Evolutionary conservation across 2,888 invertebrate species (phyloP).

Genomic region (Luperina nickerlii): DNA sequence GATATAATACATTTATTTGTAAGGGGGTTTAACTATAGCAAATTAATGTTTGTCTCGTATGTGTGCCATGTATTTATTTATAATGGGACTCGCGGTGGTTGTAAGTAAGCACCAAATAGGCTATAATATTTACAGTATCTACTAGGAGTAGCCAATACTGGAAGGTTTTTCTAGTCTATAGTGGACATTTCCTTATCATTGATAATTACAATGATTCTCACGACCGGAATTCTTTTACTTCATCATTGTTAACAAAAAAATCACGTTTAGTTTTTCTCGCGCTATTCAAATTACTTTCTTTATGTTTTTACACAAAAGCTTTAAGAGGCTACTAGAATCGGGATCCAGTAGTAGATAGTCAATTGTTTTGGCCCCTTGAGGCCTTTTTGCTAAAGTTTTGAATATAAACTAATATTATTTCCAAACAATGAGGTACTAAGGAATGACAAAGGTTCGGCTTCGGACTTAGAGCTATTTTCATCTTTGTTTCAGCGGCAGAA

Average conservation of each 20-base stretch:
- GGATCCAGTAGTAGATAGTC: not conserved
- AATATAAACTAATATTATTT: not conserved
- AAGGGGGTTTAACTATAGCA: too few relatives aligned
- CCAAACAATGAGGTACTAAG: not conserved
- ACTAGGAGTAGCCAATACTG: not conserved
- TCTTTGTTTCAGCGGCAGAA: too few relatives aligned
- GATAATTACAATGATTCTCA: slow-evolving; percentile 23
- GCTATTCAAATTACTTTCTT: slow-evolving; percentile 31
- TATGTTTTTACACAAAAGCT: not conserved
- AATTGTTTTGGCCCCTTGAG: not conserved
- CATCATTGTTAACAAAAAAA: slow-evolving; percentile 25
- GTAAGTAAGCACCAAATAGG: too few relatives aligned
- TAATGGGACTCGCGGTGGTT: too few relatives aligned
- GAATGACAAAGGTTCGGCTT: too few relatives aligned
- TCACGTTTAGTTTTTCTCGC: slow-evolving; percentile 21
- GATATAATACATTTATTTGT: too few relatives aligned
- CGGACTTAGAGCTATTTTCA: too few relatives aligned
- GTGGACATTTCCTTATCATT: slow-evolving; percentile 1
- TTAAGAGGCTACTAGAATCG: not conserved
- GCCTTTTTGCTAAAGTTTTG: not conserved
- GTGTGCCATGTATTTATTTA: too few relatives aligned
- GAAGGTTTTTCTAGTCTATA: not conserved
- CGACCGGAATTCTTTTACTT: slow-evolving; percentile 15
- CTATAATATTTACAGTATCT: too few relatives aligned
- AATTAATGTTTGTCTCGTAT: too few relatives aligned